Evolutionary conservation across 2,888 invertebrate genomes (phyloP), one percentile per base, ranked within the genome.

Genomic region (Melinaea marsaeus): DNA sequence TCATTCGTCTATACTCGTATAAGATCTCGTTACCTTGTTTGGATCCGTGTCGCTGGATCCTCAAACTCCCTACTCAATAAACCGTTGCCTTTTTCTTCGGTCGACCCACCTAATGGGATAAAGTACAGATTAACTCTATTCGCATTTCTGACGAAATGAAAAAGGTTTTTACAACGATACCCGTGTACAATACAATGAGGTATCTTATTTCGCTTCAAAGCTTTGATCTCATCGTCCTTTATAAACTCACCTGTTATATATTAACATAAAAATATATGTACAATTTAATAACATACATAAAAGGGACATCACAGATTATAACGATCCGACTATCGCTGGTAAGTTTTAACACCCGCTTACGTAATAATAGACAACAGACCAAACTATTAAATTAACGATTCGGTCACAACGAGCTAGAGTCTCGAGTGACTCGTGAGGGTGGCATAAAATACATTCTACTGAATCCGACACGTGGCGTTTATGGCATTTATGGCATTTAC

Each of bases 391-490:
- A 84, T 86, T 82, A 85, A 81, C 79, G 79, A 79, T 79, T 79
- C 37, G 78, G 80, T 83, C 83, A 72, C 84, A 83, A 84, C 81
- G 78, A 75, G 78, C 73, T 70, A 68, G 74, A 73, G 78, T 77
- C 74, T 61, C 77, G 79, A 79, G 79, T 76, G 78, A 77, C 75
- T 80, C 78, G 80, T 77, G 77, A 75, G 78, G 80, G 75, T 72
- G 79, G 83, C 84, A 85, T 88, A 86, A 88, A 88, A 88, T 83
- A 84, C 81, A 79, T 81, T 83, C 83, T 83, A 86, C 88, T 81
- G 85, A 81, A 84, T 82, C 81, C 80, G 83, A 84, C 86, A 85
- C 84, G 83, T 86, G 82, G 80, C 84, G 22, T 22, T 22, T 22
- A 22, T 22, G 22, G 22, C 22, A 22, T 22, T 22, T 22, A 22